These are phyloP conservation scores for Hyaena hyaena DNA, from an alignment of 2,113 vertebrate species.

Conservation along the genomic window DNA sequence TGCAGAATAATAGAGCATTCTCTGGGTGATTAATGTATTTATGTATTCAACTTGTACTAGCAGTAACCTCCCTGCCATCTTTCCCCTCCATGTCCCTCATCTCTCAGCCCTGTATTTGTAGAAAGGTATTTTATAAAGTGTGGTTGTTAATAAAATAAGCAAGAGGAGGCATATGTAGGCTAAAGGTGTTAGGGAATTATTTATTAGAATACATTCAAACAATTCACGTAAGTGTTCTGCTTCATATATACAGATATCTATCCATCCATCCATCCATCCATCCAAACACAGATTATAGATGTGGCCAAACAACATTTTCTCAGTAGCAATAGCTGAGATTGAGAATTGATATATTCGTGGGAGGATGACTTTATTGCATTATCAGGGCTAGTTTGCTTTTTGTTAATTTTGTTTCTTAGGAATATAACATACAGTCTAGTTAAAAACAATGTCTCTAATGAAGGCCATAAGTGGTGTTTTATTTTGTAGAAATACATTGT, in stretches of 20 bases:
- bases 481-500: slow-evolving; percentile 19
- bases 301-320: background rate
- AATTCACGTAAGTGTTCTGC: slow-evolving; percentile 46
- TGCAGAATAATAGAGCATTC: slow-evolving; percentile 60
- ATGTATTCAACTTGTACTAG: slow-evolving; percentile 59
- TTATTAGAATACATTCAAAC: slow-evolving; percentile 61
- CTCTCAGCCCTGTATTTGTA: slow-evolving; percentile 18
- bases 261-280: no score
- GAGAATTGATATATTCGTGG: slow-evolving; percentile 44
- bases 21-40: slow-evolving; percentile 72
- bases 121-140: slow-evolving; percentile 14
- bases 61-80: slow-evolving; percentile 60
- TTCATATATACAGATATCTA: background rate
- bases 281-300: background rate
- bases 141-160: slow-evolving; percentile 60
- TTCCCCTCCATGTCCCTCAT: background rate
- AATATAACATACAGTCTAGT: background rate
- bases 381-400: background rate
- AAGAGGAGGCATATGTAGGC: background rate
- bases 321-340: background rate
- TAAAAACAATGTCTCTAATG: background rate
- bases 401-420: background rate
- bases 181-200: slow-evolving; percentile 11
- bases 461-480: slow-evolving; percentile 44
- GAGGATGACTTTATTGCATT: background rate